Base-by-base conservation (phyloP, 1,140 invertebrate species). In the Camponotus floridanus region DNA sequence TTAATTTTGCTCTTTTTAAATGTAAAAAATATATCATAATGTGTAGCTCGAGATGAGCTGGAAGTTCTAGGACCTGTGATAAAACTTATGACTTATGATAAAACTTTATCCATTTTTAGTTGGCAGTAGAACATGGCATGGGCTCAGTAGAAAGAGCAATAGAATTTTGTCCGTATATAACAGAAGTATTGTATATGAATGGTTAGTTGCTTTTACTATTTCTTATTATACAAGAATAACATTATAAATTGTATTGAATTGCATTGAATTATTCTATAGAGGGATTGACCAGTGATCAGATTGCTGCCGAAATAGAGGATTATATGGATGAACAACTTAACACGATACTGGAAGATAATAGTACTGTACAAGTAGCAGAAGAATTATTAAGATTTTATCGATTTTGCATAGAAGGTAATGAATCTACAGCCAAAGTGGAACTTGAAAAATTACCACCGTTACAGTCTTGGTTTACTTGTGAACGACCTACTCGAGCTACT, bases 111-210 rank as follows among this genome's bases (percentile, higher is more conserved):
- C 13, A 78, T 85, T 90, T 90, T 88, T 57, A 94, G 94, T 86
- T 94, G 74, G 92, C 93, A 21, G 88, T 93, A 6, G 93, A 94
- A 89, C 86, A 92, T 86, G 92, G 90, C 36, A 94, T 94, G 91
- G 93, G 92, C 79, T 33, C 90, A 0, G 91, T 88, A 76, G 90
- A 91, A 26, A 86, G 86, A 21, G 91, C 91, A 9, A 51, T 87
- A 71, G 57, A 91, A 4, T 93, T 94, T 85, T 90, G 87, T 67
- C 74, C 88, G 18, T 93, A 92, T 31, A 89, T 92, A 5, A 88
- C 90, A n/a, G 92, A 93, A 70, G 61, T 92, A 18, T 70, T 94
- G 18, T 92, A 74, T 48, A 91, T 92, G 59, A 94, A 94, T 76
- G 93, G 93, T 94, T 79, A 57, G 74, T 88, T 65, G 36, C 9